These are phyloP conservation scores for Xestia xanthographa DNA, from an alignment of 2,888 invertebrate species.

Conservation along the genomic window DNA sequence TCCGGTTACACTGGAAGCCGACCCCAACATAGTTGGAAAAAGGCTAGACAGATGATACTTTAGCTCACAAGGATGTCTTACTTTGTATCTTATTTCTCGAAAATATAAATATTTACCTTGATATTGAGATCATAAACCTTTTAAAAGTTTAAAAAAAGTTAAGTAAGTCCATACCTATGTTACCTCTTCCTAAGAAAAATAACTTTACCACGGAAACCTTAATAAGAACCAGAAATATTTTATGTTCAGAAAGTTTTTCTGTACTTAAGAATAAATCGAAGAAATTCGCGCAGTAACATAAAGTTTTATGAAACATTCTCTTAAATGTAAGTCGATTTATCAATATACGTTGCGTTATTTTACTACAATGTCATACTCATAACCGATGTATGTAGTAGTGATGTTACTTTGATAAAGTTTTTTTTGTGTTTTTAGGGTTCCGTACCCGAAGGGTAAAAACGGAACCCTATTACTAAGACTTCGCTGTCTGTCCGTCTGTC, in stretches of 20 bases:
- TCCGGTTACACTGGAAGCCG: no score
- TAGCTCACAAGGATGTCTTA: not conserved
- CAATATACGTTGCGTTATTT: slow-evolving; percentile 15
- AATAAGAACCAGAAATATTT: slow-evolving; percentile 45
- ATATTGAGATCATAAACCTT: not conserved
- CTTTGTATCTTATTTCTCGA: not conserved
- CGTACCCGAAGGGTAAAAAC: no score
- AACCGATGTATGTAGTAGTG: not conserved
- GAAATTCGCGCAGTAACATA: slow-evolving; percentile 33
- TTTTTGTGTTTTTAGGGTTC: no score
- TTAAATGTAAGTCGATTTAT: slow-evolving; percentile 39
- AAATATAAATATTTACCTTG: not conserved
- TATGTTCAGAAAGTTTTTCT: slow-evolving; percentile 39
- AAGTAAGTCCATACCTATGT: not conserved
- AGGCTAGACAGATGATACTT: no score
- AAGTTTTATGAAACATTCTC: slow-evolving; percentile 47
- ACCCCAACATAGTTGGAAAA: no score
- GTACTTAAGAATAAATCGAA: slow-evolving; percentile 34
- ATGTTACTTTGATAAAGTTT: not conserved
- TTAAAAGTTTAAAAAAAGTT: not conserved
- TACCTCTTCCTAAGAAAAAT: not conserved
- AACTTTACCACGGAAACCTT: slow-evolving; percentile 7
- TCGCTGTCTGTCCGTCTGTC: no score
- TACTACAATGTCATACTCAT: not conserved
- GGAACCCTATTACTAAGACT: no score